Evolutionary conservation across 2,888 invertebrate genomes (phyloP).

Genomic region (Endotricha flammealis): DNA sequence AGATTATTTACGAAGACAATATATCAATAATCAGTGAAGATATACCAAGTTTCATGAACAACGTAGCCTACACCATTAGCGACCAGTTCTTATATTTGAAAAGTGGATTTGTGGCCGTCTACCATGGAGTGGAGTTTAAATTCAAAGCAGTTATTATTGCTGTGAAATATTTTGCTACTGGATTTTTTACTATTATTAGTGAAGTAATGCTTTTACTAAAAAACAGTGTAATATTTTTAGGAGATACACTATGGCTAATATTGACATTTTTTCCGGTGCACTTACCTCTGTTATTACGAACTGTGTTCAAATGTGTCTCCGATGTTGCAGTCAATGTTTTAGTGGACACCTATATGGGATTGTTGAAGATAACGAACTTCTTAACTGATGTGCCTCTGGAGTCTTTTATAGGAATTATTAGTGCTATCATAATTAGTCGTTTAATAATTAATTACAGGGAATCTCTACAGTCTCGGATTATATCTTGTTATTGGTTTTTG

Average conservation of each 20-base stretch:
- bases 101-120: constrained; percentile 30
- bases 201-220: constrained; percentile 46
- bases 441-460: constrained; percentile 53
- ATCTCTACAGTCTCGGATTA: constrained; percentile 35
- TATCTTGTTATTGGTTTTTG: constrained; percentile 49
- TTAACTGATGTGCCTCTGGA: constrained; percentile 69
- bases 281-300: constrained; percentile 47
- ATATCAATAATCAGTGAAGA: constrained; percentile 55
- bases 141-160: constrained; percentile 27
- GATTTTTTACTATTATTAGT: constrained; percentile 33
- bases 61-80: constrained; percentile 25
- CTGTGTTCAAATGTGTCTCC: constrained; percentile 32
- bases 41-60: constrained; percentile 43
- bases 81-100: constrained; percentile 30
- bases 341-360: constrained; percentile 48
- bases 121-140: constrained; percentile 28
- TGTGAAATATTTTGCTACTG: constrained; percentile 32
- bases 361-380: constrained; percentile 60
- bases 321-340: constrained; percentile 29
- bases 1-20: constrained; percentile 69
- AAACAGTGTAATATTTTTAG: constrained; percentile 47
- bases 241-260: constrained; percentile 59
- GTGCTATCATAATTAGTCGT: constrained; percentile 53
- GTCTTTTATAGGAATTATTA: constrained; percentile 60
- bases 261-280: constrained; percentile 63